Conservation (phyloP, 1,140 invertebrate species). For the Frieseomelitta varia region DNA sequence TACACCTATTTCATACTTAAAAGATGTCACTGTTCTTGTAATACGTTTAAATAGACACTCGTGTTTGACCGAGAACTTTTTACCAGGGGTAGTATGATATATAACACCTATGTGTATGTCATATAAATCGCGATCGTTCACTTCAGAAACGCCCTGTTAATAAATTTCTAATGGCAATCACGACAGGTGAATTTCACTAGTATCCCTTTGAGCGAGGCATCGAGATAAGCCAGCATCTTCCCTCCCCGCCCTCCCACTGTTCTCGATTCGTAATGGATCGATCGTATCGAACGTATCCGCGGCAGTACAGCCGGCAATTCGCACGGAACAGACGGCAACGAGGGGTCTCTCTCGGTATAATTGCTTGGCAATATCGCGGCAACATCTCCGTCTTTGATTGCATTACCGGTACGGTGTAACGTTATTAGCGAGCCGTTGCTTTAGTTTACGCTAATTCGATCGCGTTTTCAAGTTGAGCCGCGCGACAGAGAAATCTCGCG, state of each 20-base stretch:
- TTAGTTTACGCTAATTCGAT: slow-evolving; percentile 48
- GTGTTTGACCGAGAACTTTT: too few species aligned
- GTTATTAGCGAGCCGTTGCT: slow-evolving; percentile 23
- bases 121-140: too few species aligned
- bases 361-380: slow-evolving; percentile 11
- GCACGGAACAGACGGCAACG: not conserved
- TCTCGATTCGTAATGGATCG: not conserved
- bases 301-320: not conserved
- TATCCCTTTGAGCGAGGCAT: not conserved
- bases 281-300: not conserved
- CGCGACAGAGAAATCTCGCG: not conserved
- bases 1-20: too few species aligned
- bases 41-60: too few species aligned
- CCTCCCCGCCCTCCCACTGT: not conserved
- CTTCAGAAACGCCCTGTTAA: not conserved
- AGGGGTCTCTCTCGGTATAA: not conserved
- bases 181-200: not conserved
- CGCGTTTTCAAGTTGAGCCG: slow-evolving; percentile 33
- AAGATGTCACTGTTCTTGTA: too few species aligned
- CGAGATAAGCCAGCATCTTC: not conserved
- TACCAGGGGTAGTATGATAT: too few species aligned
- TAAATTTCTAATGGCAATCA: not conserved
- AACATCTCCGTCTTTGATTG: slow-evolving; percentile 27
- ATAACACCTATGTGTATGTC: too few species aligned
- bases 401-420: slow-evolving; percentile 43